Conservation (phyloP, 2,888 invertebrate species). For the Myopa testacea region DNA sequence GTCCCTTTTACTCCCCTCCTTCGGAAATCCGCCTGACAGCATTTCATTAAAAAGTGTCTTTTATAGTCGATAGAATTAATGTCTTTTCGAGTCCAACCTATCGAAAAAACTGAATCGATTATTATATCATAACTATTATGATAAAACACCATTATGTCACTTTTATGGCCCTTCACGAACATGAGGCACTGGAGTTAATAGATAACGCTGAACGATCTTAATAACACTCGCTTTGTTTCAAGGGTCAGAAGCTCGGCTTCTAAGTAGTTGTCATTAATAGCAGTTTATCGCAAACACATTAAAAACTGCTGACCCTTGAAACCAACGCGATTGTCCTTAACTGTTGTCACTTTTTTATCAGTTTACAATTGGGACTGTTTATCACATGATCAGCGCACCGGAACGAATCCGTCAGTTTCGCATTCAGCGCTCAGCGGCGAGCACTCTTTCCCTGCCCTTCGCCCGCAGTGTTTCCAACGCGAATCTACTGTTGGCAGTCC, state of each 20-base stretch:
- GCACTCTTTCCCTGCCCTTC: background rate
- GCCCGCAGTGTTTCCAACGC: background rate
- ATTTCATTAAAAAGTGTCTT: no score
- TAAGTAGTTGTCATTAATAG: constrained; percentile 19
- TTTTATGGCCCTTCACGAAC: background rate
- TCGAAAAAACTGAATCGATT: no score
- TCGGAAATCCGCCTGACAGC: no score
- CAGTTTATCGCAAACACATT: constrained; percentile 23
- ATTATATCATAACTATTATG: no score
- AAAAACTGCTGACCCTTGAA: constrained; percentile 33
- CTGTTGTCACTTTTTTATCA: constrained; percentile 28
- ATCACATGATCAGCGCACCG: constrained; percentile 26
- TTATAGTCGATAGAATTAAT: no score
- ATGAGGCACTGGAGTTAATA: no score
- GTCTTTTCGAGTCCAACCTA: no score
- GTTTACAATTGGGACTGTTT: constrained; percentile 33
- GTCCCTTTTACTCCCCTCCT: no score
- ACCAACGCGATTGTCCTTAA: constrained; percentile 20
- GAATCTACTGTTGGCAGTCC: background rate
- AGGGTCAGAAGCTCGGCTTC: background rate
- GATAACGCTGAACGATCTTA: background rate
- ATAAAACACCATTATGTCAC: background rate
- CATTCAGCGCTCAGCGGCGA: background rate
- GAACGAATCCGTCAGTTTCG: constrained; percentile 15
- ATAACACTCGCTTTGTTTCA: background rate